These are phyloP conservation scores for Zenarchopterus dispar DNA, from an alignment of 2,797 vertebrate species.

Conservation along the genomic window DNA sequence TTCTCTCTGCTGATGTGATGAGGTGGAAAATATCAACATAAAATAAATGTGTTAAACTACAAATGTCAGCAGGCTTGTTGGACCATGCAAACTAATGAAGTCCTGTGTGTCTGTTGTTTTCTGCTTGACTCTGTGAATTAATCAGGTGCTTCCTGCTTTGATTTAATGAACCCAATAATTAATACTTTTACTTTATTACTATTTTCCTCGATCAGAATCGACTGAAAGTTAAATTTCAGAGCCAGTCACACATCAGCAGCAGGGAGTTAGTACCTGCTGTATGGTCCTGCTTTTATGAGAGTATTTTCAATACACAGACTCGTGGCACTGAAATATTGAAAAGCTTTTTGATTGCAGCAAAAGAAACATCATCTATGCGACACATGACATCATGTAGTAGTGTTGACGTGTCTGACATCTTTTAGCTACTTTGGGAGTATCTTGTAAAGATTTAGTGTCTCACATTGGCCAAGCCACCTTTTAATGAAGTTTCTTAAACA, in stretches of 20 bases:
- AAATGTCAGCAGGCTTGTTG: conserved; percentile 14
- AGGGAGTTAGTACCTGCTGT: background rate
- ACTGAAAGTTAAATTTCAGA: background rate
- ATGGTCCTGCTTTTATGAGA: background rate
- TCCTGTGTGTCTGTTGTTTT: conserved; percentile 34
- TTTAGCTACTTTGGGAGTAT: too few relatives aligned
- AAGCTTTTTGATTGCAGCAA: conserved; percentile 18
- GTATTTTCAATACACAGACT: background rate
- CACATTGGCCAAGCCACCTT: background rate
- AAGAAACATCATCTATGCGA: conserved; percentile 11
- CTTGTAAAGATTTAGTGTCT: too few relatives aligned
- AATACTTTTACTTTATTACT: conserved; percentile 8
- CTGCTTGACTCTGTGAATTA: conserved; percentile 32
- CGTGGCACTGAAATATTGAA: too few relatives aligned
- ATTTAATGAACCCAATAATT: conserved; percentile 40
- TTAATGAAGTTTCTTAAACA: background rate
- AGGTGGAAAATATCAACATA: conserved; percentile 42
- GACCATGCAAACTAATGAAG: conserved; percentile 48
- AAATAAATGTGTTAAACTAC: conserved; percentile 31
- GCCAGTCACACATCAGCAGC: conserved; percentile 11
- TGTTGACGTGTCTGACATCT: too few relatives aligned
- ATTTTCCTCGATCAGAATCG: background rate
- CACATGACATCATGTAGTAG: too few relatives aligned
- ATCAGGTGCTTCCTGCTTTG: conserved; percentile 37
- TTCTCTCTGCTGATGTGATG: conserved; percentile 18